phyloP scores from a whole-genome alignment of 1,140 invertebrate species.

The Eurytemora carolleeae region DNA sequence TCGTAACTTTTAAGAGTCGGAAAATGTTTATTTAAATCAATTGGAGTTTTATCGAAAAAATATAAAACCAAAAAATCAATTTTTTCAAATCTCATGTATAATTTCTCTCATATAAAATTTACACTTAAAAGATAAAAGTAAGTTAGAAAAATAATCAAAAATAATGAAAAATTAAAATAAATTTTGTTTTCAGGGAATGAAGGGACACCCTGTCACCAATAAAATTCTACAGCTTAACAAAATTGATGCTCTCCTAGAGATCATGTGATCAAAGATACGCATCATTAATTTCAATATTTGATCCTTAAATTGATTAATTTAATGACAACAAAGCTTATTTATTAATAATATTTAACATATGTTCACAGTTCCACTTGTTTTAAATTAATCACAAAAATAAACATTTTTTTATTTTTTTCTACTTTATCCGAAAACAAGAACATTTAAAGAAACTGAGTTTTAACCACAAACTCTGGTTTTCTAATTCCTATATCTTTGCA shows the following conservation, averaged over 20 bases:
- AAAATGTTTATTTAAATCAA: background rate
- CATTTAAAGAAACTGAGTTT: too few relatives aligned
- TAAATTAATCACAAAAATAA: too few relatives aligned
- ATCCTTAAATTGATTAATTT: too few relatives aligned
- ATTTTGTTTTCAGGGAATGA: background rate
- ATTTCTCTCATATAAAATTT: background rate
- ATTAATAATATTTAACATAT: too few relatives aligned
- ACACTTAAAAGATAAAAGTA: background rate
- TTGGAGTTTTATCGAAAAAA: background rate
- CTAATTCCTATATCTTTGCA: too few relatives aligned
- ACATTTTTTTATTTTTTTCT: too few relatives aligned
- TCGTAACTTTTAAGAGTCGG: background rate
- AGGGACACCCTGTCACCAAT: background rate
- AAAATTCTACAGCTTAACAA: background rate
- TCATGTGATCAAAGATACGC: too few relatives aligned
- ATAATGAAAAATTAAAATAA: background rate
- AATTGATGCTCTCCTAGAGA: background rate
- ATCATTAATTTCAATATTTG: too few relatives aligned
- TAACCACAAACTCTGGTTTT: too few relatives aligned
- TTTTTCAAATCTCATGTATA: background rate
- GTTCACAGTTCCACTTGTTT: too few relatives aligned
- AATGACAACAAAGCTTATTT: too few relatives aligned
- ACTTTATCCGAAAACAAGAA: too few relatives aligned
- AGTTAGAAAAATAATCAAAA: background rate
- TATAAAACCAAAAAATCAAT: background rate